phyloP scores from a whole-genome alignment of 92 coral and sea anemone genomes.

The Paramuricea clavata region DNA sequence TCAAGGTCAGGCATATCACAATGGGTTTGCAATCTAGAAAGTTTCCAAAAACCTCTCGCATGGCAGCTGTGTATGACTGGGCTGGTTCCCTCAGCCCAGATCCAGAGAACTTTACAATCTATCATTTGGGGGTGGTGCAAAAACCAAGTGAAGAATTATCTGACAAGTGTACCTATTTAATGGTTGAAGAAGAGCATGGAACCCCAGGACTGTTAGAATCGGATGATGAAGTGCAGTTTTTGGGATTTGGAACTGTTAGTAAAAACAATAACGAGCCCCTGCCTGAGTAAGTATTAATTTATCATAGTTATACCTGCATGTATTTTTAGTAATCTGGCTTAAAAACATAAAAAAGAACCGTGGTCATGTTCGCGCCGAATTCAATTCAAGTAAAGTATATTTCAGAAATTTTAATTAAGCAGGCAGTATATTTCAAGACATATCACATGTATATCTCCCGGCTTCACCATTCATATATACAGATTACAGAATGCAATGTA shows the following conservation, averaged over 20 bases:
- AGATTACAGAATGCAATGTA: too few relatives aligned
- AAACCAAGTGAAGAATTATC: slow-evolving; percentile 46
- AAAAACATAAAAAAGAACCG: too few relatives aligned
- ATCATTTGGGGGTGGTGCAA: slow-evolving; percentile 56
- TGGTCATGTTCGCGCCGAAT: too few relatives aligned
- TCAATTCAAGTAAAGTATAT: too few relatives aligned
- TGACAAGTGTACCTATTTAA: slow-evolving; percentile 61
- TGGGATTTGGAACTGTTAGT: slow-evolving; percentile 60
- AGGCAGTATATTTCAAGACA: too few relatives aligned
- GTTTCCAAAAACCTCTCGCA: slow-evolving; percentile 43
- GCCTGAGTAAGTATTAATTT: slow-evolving; percentile 1
- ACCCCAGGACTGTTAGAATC: slow-evolving; percentile 67
- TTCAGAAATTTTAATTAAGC: too few relatives aligned
- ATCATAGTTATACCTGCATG: too few relatives aligned
- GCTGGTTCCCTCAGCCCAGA: slow-evolving; percentile 70
- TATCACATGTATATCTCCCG: too few relatives aligned
- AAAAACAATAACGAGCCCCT: slow-evolving; percentile 23
- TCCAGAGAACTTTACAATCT: slow-evolving; percentile 56
- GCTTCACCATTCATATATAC: too few relatives aligned
- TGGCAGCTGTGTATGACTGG: slow-evolving; percentile 74
- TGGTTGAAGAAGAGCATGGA: slow-evolving; percentile 39
- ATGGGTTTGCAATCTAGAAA: slow-evolving; percentile 55
- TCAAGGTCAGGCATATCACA: slow-evolving; percentile 51
- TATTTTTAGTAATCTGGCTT: too few relatives aligned
- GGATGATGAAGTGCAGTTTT: slow-evolving; percentile 65